Evolutionary conservation across 2,797 vertebrate species (phyloP), one percentile per base, ranked within the genome.

Genomic region (Tokudaia muenninki): DNA sequence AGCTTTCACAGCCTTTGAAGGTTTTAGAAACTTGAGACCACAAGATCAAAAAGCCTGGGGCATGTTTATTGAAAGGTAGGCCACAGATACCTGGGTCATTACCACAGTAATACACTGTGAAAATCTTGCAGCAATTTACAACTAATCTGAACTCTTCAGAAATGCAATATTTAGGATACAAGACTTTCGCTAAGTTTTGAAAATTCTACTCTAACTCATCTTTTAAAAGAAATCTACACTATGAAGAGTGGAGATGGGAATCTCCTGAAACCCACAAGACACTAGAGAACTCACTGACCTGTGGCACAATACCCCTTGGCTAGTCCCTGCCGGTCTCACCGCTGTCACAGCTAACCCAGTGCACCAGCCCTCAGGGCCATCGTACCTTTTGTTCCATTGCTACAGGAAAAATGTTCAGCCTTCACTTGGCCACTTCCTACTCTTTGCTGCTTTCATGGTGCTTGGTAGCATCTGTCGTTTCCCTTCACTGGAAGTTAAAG

Each of bases 131-230:
- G 65, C 24, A 82, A 47, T 8, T 80, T 90, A 47, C 93, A 77
- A 55, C n/a, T 59, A 16, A 57, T 41, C 57, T 72, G 61, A 79
- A 80, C 10, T 92, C 65, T 75, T 92, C 90, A 87, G 24, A 79
- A 83, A 57, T 94, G 31, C 65, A 37, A 7, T 61, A 57, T 87
- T 87, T 83, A 93, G 7, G 31, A 19, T 59, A 74, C n/a, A 67
- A 86, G 61, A 67, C 47, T 93, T 91, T 61, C 83, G 63, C 90
- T 92, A 16, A 19, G 77, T 92, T 96, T 97, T 96, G 17, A 57
- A 89, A 96, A 80, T 86, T 92, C 29, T 75, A 80, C 84, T 87
- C 22, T 59, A 55, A 6, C 50, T 87, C 26, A 87, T 57, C 31
- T 84, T 82, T 63, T 21, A 4, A 63, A 63, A 22, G 26, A 67